Evolutionary conservation across 2,797 vertebrate genomes (phyloP), one percentile per base, ranked within the genome.

Genomic region (Protonibea diacanthus): DNA sequence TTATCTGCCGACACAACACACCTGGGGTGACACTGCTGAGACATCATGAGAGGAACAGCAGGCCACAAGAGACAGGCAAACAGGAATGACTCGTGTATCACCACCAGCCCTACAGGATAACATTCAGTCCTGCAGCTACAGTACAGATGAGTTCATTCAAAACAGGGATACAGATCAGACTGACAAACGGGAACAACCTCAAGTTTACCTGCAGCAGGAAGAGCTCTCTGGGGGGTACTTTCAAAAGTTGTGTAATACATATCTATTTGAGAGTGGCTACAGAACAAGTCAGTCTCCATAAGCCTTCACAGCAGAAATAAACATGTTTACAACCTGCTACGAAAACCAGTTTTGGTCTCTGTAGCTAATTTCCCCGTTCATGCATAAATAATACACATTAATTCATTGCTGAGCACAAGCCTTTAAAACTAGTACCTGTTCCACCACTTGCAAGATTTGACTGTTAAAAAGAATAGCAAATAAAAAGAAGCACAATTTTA

Each of bases 1-100:
- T 86, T 82, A 83, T 80, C 82, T 60, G 71, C 84, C 86, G 87
- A 88, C 83, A 84, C 69, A 90, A 90, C 80, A 21, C 71, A 82
- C 84, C 85, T 78, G 85, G n/a, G 84, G 77, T 81, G 57, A 29
- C 15, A 3, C 52, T 6, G 76, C n/a, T 1, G 67, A 59, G 81
- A 58, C 1, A 44, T 27, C 1, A 29, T 27, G 67, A 79, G 80
- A 61, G 64, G 55, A 78, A 33, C 33, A 66, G 40, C 12, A 14
- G 27, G 55, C 55, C 20, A 4, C 27, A 11, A 1, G 3, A 17
- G 9, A 29, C 17, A 25, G 3, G 8, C 2, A 25, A 7, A 9
- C 1, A 63, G 23, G 44, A 38, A 38, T 9, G 8, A 38, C 33
- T 38, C 8, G 8, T 38, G 33, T 38, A 9, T 38, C 33, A 38